Evolutionary conservation across 2,888 invertebrate species (phyloP).

Genomic region (Drosophila kanekoi): DNA sequence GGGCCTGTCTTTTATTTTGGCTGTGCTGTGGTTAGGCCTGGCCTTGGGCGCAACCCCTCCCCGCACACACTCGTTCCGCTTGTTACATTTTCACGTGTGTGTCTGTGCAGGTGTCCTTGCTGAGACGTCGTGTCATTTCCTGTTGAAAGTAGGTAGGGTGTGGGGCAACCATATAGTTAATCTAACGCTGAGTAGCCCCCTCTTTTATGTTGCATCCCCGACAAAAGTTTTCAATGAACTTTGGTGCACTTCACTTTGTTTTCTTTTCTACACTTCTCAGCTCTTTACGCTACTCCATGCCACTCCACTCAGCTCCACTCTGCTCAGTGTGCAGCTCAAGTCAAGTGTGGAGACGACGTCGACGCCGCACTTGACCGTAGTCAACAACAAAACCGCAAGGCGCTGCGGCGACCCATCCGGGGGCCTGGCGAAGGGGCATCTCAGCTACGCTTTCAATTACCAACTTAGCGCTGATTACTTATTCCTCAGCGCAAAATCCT

Average conservation of each 20-base stretch:
- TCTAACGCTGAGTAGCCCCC: conserved; percentile 21
- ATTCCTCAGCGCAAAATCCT: conserved; percentile 68
- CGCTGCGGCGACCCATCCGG: conserved; percentile 3
- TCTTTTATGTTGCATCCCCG: conserved; percentile 27
- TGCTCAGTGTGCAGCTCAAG: conserved; percentile 44
- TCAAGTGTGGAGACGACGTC: conserved; percentile 56
- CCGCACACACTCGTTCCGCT: too few relatives aligned
- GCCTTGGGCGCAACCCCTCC: conserved; percentile 37
- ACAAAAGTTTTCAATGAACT: conserved; percentile 59
- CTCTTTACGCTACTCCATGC: conserved; percentile 15
- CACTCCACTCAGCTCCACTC: conserved; percentile 22
- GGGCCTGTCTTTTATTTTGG: conserved; percentile 24
- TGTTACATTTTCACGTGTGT: conserved; percentile 14
- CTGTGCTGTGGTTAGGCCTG: conserved; percentile 19
- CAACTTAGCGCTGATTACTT: conserved; percentile 81
- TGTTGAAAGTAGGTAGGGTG: conserved; percentile 42
- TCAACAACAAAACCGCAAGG: conserved; percentile 49
- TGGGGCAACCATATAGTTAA: conserved; percentile 30
- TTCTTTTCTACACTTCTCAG: conserved; percentile 43
- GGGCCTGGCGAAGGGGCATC: conserved; percentile 3
- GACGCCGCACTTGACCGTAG: conserved; percentile 62
- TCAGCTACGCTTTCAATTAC: conserved; percentile 76
- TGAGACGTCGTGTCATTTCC: conserved; percentile 41
- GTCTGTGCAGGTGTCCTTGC: conserved; percentile 54
- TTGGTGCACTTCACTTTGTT: conserved; percentile 50